phyloP scores from a whole-genome alignment of 2,113 vertebrate genomes.

The Oxygymnocypris stewartii region DNA sequence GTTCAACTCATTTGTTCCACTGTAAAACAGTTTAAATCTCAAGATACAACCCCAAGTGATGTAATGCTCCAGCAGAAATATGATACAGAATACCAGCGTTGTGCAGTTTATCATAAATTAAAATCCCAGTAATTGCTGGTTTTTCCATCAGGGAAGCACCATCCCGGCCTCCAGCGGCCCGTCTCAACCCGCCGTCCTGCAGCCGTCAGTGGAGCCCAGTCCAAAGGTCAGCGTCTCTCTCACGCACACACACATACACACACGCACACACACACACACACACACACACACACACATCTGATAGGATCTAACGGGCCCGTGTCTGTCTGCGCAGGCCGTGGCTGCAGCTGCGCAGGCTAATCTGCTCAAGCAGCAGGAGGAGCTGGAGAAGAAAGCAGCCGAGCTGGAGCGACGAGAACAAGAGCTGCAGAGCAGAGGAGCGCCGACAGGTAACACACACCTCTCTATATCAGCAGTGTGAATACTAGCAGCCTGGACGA shows the following conservation, averaged over 20 bases:
- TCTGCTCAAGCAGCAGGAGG: conserved; percentile 92
- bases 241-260: background rate
- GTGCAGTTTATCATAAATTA: background rate
- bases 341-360: conserved; percentile 86
- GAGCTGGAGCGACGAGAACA: conserved; percentile 93
- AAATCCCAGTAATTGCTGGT: background rate
- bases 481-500: background rate
- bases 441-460: conserved; percentile 60
- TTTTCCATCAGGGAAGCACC: conserved; percentile 63
- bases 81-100: background rate
- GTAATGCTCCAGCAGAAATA: background rate
- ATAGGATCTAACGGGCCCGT: background rate
- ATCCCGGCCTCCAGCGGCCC: conserved; percentile 71
- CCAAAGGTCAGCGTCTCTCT: conserved; percentile 78
- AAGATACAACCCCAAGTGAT: too few relatives aligned
- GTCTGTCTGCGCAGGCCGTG: conserved; percentile 69
- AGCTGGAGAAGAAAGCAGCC: conserved; percentile 92
- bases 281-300: background rate
- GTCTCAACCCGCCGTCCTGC: conserved; percentile 89
- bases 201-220: conserved; percentile 87
- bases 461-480: background rate
- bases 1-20: background rate
- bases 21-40: too few relatives aligned
- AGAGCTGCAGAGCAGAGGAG: conserved; percentile 79
- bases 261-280: background rate